Conservation (phyloP, 1,140 invertebrate genomes). For the Drosophila tristis region DNA sequence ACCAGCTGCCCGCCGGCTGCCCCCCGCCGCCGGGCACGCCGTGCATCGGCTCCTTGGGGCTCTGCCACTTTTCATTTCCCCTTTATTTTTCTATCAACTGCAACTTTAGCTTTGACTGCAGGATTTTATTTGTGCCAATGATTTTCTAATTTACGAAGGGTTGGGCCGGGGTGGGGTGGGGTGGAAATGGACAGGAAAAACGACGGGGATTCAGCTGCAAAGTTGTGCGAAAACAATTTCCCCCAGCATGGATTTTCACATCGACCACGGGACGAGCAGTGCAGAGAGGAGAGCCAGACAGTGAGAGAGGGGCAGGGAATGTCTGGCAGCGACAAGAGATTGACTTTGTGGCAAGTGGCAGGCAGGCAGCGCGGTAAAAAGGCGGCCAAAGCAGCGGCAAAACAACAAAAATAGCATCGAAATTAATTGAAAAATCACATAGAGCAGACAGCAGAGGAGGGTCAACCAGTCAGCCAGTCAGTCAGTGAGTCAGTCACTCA, state of each 20-base stretch:
- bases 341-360: constrained; percentile 44
- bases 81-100: constrained; percentile 35
- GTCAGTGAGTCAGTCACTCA: constrained; percentile 4
- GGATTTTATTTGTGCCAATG: constrained; percentile 79
- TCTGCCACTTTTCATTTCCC: too few relatives aligned
- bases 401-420: constrained; percentile 59
- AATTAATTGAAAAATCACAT: constrained; percentile 81
- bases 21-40: neutral
- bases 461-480: constrained; percentile 8
- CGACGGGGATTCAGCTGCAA: constrained; percentile 10
- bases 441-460: constrained; percentile 11
- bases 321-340: constrained; percentile 61
- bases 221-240: constrained; percentile 66
- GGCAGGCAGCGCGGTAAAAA: neutral
- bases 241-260: constrained; percentile 38
- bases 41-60: neutral
- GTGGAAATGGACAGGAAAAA: constrained; percentile 16
- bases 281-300: neutral
- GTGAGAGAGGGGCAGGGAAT: neutral
- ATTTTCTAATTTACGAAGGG: constrained; percentile 71
- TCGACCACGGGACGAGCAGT: neutral
- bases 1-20: constrained; percentile 34
- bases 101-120: constrained; percentile 55
- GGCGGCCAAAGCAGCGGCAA: neutral
- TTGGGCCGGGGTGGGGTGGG: neutral